Percentiles rank a stretch among this genome's conserved stretches.
phyloP scores from a whole-genome alignment of 2,888 invertebrate species.

The Julus scandinavius region DNA sequence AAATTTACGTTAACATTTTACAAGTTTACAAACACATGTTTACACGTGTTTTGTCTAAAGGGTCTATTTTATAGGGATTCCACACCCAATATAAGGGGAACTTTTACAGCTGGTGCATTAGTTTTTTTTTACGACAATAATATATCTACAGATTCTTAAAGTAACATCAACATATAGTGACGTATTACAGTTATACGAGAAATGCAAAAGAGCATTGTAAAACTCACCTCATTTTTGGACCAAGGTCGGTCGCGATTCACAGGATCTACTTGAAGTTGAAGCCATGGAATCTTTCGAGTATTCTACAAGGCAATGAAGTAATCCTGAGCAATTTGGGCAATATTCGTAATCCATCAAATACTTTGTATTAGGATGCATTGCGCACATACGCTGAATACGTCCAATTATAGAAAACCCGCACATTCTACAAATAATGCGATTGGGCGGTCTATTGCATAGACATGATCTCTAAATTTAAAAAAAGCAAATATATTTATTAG shows the following conservation, averaged over 20 bases:
- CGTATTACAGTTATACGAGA: too few relatives aligned
- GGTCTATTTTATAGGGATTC: neutral
- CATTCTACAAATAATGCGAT: neutral
- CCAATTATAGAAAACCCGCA: neutral
- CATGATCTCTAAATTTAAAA: neutral
- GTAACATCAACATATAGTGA: neutral
- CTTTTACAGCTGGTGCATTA: neutral
- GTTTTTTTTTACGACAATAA: neutral
- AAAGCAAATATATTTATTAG: too few relatives aligned
- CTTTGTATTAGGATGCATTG: neutral
- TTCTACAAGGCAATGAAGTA: too few relatives aligned
- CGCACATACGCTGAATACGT: neutral
- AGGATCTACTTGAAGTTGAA: neutral
- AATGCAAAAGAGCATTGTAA: too few relatives aligned
- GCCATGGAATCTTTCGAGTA: neutral
- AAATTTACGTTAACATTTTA: too few relatives aligned
- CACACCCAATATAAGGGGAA: neutral
- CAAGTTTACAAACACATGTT: neutral
- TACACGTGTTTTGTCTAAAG: neutral
- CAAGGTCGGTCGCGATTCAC: neutral
- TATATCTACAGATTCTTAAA: neutral
- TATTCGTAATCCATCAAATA: constrained; percentile 11
- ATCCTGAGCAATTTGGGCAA: constrained; percentile 15
- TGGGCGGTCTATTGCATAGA: neutral
- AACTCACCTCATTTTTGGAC: neutral